Percentiles rank a stretch among this genome's conserved stretches.
phyloP scores from a whole-genome alignment of 2,888 invertebrate species.

The Sarcophaga rosellei region DNA sequence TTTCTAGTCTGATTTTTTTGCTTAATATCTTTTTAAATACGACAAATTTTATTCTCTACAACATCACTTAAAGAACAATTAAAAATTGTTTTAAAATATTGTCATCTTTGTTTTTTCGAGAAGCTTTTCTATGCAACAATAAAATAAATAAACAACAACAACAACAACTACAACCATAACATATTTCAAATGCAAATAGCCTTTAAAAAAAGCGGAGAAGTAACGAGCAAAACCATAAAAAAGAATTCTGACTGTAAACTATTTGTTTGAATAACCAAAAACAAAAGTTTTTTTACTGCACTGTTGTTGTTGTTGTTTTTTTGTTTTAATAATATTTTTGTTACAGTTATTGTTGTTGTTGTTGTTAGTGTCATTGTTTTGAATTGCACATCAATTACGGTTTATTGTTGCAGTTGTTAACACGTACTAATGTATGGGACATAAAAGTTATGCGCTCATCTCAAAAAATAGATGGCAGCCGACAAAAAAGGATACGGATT shows the following conservation, averaged over 20 bases:
- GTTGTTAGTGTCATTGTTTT: conserved; percentile 60
- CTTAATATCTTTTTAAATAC: not conserved
- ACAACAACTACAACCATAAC: conserved; percentile 45
- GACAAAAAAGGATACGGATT: not conserved
- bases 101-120: not conserved
- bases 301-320: not conserved
- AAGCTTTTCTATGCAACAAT: conserved; percentile 26
- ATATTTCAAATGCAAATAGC: conserved; percentile 61
- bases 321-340: conserved; percentile 1
- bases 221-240: conserved; percentile 13
- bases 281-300: not conserved
- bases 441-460: conserved; percentile 52
- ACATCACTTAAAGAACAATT: conserved; percentile 36
- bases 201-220: conserved; percentile 6
- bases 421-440: conserved; percentile 70
- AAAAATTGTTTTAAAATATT: not conserved
- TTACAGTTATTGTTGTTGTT: not conserved
- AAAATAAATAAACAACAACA: conserved; percentile 40
- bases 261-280: not conserved
- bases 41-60: conserved; percentile 34
- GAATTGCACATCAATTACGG: conserved; percentile 72
- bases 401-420: conserved; percentile 72
- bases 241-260: conserved; percentile 2
- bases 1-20: too few species aligned
- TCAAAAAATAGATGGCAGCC: conserved; percentile 23